Evolutionary conservation across 2,797 vertebrate genomes (phyloP).

Genomic region (Coracias cyanogaster): DNA sequence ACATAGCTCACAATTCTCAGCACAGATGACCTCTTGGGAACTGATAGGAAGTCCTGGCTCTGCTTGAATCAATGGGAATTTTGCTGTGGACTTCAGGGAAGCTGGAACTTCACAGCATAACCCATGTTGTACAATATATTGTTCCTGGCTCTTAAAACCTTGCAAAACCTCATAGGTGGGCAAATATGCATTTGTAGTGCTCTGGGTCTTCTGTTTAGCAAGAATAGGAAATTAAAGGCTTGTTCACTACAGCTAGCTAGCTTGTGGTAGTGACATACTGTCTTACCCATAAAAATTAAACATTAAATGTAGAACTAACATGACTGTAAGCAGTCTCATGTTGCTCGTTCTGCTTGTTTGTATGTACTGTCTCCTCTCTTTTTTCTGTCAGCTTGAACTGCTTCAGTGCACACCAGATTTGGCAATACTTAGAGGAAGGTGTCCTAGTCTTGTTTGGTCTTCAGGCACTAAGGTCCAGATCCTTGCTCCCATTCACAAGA

Average conservation of each 20-base stretch:
- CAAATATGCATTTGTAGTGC: not conserved
- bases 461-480: not conserved
- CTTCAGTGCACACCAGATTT: not conserved
- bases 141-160: slow-evolving; percentile 8
- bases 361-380: not conserved
- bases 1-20: slow-evolving; percentile 3
- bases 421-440: not conserved
- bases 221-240: not conserved
- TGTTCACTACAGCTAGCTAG: not conserved
- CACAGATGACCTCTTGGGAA: slow-evolving; percentile 32
- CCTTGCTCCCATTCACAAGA: not conserved
- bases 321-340: not conserved
- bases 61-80: slow-evolving; percentile 56
- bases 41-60: slow-evolving; percentile 54
- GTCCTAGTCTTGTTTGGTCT: not conserved
- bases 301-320: not conserved
- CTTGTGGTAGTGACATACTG: not conserved
- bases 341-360: not conserved
- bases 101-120: slow-evolving; percentile 3
- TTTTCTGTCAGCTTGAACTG: not conserved
- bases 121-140: not conserved
- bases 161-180: not conserved
- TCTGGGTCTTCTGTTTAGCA: not conserved
- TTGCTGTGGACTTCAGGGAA: slow-evolving; percentile 28
- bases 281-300: not conserved